Evolutionary conservation across 2,113 vertebrate species (phyloP).

Genomic region (Ailurus styani): DNA sequence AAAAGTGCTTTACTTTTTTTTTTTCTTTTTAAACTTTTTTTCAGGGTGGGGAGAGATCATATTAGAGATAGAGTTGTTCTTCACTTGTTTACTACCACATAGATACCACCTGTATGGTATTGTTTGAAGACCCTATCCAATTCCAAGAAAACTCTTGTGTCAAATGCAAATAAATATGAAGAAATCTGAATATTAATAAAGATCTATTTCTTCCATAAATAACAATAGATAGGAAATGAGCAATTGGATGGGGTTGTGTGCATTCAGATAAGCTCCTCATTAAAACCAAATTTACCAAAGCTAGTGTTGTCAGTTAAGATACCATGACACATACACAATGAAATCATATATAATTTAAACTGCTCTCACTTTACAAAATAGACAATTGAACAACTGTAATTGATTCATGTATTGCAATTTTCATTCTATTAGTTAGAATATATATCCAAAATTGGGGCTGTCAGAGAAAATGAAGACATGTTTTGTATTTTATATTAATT

Average conservation of each 20-base stretch:
- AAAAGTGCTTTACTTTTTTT: neutral
- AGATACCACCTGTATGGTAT: no score
- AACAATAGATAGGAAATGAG: slow-evolving; percentile 34
- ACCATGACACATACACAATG: slow-evolving; percentile 39
- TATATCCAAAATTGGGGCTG: slow-evolving; percentile 75
- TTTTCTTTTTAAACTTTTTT: neutral
- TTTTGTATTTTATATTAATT: slow-evolving; percentile 72
- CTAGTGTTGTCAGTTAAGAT: slow-evolving; percentile 45
- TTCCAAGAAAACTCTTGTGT: neutral
- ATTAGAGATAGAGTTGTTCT: neutral
- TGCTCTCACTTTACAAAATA: slow-evolving; percentile 70
- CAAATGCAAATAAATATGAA: slow-evolving; percentile 24
- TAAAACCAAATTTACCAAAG: slow-evolving; percentile 57
- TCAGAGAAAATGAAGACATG: slow-evolving; percentile 74
- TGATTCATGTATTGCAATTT: slow-evolving; percentile 74
- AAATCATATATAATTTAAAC: slow-evolving; percentile 68
- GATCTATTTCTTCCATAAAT: slow-evolving; percentile 32
- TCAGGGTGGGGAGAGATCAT: neutral
- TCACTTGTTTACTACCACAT: neutral
- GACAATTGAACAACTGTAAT: slow-evolving; percentile 76
- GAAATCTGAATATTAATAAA: slow-evolving; percentile 44
- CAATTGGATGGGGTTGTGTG: neutral
- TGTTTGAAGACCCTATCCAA: neutral
- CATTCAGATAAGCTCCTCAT: slow-evolving; percentile 53
- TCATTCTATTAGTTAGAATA: slow-evolving; percentile 75